A percentile compares a stretch with the other conserved stretches of the same genome.
These are phyloP conservation scores for Brachymystax lenok DNA, from an alignment of 2,797 vertebrate species.

Conservation along the genomic window DNA sequence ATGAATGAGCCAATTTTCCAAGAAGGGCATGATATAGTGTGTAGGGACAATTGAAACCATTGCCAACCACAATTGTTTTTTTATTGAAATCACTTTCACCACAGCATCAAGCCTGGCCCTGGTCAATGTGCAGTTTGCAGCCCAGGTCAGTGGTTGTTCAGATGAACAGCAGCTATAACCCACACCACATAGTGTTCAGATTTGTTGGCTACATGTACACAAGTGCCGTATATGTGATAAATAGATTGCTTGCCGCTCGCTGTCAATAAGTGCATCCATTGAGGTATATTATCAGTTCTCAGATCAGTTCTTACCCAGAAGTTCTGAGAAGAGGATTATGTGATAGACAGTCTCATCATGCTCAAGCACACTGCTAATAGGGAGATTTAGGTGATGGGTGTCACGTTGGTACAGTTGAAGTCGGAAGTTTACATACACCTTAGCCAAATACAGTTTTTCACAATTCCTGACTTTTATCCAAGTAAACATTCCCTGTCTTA, in stretches of 20 bases:
- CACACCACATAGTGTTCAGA: constrained; percentile 4
- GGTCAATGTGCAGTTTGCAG: neutral
- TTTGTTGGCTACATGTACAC: constrained; percentile 35
- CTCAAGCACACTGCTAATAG: constrained; percentile 60
- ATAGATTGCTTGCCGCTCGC: constrained; percentile 48
- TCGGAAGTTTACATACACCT: too few relatives aligned
- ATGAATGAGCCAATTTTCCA: too few relatives aligned
- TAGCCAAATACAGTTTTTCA: too few relatives aligned
- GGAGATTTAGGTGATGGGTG: constrained; percentile 40
- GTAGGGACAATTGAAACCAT: too few relatives aligned
- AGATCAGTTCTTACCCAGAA: constrained; percentile 47
- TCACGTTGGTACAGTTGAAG: too few relatives aligned
- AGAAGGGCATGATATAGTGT: too few relatives aligned
- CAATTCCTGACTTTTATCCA: too few relatives aligned
- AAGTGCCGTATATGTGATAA: constrained; percentile 54
- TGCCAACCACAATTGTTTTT: too few relatives aligned
- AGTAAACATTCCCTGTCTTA: too few relatives aligned
- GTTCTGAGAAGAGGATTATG: constrained; percentile 60
- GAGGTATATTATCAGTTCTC: constrained; percentile 50
- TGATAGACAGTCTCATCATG: constrained; percentile 60
- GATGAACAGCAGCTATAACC: neutral
- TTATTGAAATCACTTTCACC: too few relatives aligned
- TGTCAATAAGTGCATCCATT: constrained; percentile 52
- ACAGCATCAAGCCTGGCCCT: neutral
- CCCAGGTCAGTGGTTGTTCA: neutral